Percentiles rank a stretch among this genome's conserved stretches.
phyloP scores from a whole-genome alignment of 1,140 invertebrate genomes.

The Cydia splendana region DNA sequence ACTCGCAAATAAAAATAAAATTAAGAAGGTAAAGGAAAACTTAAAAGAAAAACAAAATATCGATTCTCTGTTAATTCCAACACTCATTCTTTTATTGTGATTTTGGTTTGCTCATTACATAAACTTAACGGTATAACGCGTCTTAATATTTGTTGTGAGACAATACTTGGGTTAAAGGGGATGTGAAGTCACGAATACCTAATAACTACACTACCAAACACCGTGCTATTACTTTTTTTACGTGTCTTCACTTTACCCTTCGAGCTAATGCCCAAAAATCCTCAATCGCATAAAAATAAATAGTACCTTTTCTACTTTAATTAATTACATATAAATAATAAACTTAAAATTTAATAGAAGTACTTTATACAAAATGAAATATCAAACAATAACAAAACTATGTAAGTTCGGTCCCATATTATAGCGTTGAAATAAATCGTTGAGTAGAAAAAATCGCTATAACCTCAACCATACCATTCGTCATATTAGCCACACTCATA shows the following conservation, averaged over 20 bases:
- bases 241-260: constrained; percentile 57
- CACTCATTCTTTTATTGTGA: constrained; percentile 79
- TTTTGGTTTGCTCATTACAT: constrained; percentile 72
- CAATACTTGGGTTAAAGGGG: constrained; percentile 55
- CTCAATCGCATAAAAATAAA: constrained; percentile 69
- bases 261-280: constrained; percentile 60
- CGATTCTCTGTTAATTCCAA: constrained; percentile 77
- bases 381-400: constrained; percentile 47
- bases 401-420: constrained; percentile 55
- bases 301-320: constrained; percentile 71
- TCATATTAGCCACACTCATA: constrained; percentile 60
- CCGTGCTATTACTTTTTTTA: constrained; percentile 26
- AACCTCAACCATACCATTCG: constrained; percentile 66
- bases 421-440: constrained; percentile 26
- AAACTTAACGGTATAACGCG: constrained; percentile 52
- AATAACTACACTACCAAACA: constrained; percentile 41
- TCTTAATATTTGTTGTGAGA: constrained; percentile 81
- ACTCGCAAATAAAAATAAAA: constrained; percentile 52
- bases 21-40: constrained; percentile 60
- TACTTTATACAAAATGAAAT: constrained; percentile 74
- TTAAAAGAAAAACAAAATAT: constrained; percentile 66
- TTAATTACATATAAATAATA: constrained; percentile 73
- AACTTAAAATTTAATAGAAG: constrained; percentile 59
- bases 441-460: constrained; percentile 39
- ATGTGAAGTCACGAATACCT: constrained; percentile 58